Percentiles rank a stretch among this genome's conserved stretches.
Evolutionary conservation across 92 coral and sea anemone genomes (phyloP).

Genomic region (Phymanthus crucifer): DNA sequence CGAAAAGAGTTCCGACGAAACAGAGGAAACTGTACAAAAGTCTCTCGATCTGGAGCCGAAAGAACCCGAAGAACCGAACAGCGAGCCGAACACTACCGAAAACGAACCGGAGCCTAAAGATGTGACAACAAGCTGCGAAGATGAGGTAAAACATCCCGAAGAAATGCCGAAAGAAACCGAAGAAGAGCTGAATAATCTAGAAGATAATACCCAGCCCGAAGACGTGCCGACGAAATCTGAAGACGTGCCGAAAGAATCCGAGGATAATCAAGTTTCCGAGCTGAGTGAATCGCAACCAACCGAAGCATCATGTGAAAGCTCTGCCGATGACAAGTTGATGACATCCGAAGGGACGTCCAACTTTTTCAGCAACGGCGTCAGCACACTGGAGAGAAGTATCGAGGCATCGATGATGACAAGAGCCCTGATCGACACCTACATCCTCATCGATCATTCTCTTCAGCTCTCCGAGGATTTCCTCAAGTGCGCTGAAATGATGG

Average conservation of each 20-base stretch:
- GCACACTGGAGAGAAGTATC: conserved; percentile 1
- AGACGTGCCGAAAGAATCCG: conserved; percentile 5
- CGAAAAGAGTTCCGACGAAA: neutral
- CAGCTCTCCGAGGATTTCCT: conserved; percentile 20
- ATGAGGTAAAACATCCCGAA: neutral
- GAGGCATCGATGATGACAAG: conserved; percentile 32
- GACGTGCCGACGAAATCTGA: neutral
- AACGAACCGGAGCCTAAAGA: neutral
- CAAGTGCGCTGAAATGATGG: conserved; percentile 26
- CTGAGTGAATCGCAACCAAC: neutral
- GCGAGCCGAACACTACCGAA: conserved; percentile 13
- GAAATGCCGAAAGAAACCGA: conserved; percentile 8
- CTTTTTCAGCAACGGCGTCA: neutral
- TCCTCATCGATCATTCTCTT: conserved; percentile 17
- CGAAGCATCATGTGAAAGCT: neutral
- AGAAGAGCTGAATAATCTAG: conserved; percentile 1
- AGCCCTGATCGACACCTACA: conserved; percentile 37
- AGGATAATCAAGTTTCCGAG: neutral
- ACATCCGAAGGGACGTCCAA: conserved; percentile 4
- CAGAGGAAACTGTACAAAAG: neutral
- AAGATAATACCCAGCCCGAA: neutral
- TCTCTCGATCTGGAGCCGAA: too few species aligned
- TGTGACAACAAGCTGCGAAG: neutral
- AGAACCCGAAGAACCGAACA: conserved; percentile 22
- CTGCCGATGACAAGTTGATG: neutral